phyloP scores from a whole-genome alignment of 2,888 invertebrate species.

The Electrophaes corylata region DNA sequence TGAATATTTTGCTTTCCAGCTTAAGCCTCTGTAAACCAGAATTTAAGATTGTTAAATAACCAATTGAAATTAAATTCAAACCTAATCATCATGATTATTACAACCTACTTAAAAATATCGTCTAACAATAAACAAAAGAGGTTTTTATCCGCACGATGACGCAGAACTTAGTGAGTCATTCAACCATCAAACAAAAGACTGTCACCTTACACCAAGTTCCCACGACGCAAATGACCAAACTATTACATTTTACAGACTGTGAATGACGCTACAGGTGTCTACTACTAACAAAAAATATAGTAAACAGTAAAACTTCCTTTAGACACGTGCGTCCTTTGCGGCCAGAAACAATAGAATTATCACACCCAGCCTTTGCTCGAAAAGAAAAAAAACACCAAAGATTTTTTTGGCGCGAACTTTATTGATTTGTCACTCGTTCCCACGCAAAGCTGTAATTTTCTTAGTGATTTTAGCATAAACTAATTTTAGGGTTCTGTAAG shows the following conservation, averaged over 20 bases:
- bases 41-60: no score
- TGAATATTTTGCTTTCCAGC: no score
- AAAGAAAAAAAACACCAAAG: constrained; percentile 49
- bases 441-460: constrained; percentile 48
- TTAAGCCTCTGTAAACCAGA: no score
- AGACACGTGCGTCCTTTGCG: constrained; percentile 79
- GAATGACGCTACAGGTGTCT: constrained; percentile 78
- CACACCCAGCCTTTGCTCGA: constrained; percentile 43
- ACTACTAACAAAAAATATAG: constrained; percentile 56
- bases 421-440: constrained; percentile 64
- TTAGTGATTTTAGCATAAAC: constrained; percentile 27
- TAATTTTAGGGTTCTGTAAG: constrained; percentile 31
- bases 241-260: constrained; percentile 54
- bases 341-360: constrained; percentile 73
- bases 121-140: constrained; percentile 23
- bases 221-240: constrained; percentile 58
- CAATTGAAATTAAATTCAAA: no score
- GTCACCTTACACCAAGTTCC: constrained; percentile 48
- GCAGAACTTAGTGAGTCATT: constrained; percentile 38
- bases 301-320: constrained; percentile 70
- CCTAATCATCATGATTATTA: background rate
- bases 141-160: constrained; percentile 21
- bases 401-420: constrained; percentile 61
- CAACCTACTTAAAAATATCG: background rate
- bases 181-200: constrained; percentile 39